Evolutionary conservation across 2,888 invertebrate genomes (phyloP), one percentile per base, ranked within the genome.

Genomic region (Bembecia ichneumoniformis): DNA sequence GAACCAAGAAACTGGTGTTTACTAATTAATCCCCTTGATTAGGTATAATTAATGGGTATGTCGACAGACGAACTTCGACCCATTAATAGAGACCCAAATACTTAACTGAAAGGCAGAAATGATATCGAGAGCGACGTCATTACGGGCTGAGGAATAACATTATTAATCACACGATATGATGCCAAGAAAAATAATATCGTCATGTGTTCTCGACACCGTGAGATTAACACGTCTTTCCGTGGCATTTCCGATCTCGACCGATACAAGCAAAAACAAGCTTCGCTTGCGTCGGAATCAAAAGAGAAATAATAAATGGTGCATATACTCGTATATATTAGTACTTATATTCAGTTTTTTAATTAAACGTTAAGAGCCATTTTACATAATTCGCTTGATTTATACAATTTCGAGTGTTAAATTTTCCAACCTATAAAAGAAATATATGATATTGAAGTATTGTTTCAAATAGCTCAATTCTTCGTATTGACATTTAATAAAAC

Each of bases 121-220:
- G 67, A 74, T 74, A 77, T 71, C 65, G 71, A 68, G 63, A 59
- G 58, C 67, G 63, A 63, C 71, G 77, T 72, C 75, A 74, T 77
- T 77, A 76, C 62, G 67, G 67, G 62, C 71, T 64, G 77, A 71
- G 71, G 71, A 81, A 79, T 75, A 74, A 73, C 70, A 78, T 79
- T 84, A 86, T 84, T 86, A 84, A 86, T 86, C 82, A 82, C 71
- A 70, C 63, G 68, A 81, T 80, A 77, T 76, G 77, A 79, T 77
- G 71, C 74, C 60, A 72, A 63, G 78, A 76, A 81, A 81, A 84
- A 82, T 82, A 83, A 80, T 81, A 81, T 76, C 82, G 82, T 82
- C 84, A 82, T 77, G 78, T 84, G 84, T 66, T 79, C 71, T 63
- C 71, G 84, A 83, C 84, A 80, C 71, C 67, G 72, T 70, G 75